Evolutionary conservation across 2,888 invertebrate genomes (phyloP), one percentile per base, ranked within the genome.

Genomic region (Reticulitermes lucifugus): DNA sequence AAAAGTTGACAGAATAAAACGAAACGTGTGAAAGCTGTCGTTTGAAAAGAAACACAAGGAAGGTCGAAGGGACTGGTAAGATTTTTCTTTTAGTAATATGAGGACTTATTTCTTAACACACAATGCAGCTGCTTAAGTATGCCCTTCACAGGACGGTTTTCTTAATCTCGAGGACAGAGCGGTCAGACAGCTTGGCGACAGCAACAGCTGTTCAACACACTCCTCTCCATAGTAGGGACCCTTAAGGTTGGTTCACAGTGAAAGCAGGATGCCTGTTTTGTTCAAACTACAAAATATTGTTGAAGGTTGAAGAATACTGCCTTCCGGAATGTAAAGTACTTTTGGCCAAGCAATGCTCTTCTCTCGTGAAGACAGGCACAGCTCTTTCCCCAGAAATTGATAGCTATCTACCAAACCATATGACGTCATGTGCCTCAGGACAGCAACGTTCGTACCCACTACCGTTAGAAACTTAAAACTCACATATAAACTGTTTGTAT

Each of bases 101-200:
- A 65, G 25, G 65, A 65, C 60, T 60, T 60, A 60, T 60, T 60
- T 60, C 60, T 22, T 60, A 21, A 60, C 60, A 60, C 60, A 60
- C 65, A 25, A 65, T 65, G 65, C n/a, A n/a, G 65, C n/a, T 65
- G 25, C 65, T 73, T 4, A 77, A 77, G 77, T 22, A 12, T 25
- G 77, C 77, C 41, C 77, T 77, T 43, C 21, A 77, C 41, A 14
- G 46, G 35, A 75, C 35, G 43, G 75, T 21, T 43, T 75, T n/a
- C 43, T 41, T 46, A 73, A 73, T 73, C 73, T 73, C 10, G 21
- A 41, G 18, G 21, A 41, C 73, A 9, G 65, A 73, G 73, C 29
- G 6, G 18, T 7, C 73, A 77, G 77, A 77, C 77, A 22, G 77
- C 77, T 22, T 77, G 77, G 46, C 77, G 77, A 46, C 77, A 77